These are phyloP conservation scores for Microctenopoma stevenorrisi DNA, from an alignment of 2,797 vertebrate genomes.

Conservation along the genomic window DNA sequence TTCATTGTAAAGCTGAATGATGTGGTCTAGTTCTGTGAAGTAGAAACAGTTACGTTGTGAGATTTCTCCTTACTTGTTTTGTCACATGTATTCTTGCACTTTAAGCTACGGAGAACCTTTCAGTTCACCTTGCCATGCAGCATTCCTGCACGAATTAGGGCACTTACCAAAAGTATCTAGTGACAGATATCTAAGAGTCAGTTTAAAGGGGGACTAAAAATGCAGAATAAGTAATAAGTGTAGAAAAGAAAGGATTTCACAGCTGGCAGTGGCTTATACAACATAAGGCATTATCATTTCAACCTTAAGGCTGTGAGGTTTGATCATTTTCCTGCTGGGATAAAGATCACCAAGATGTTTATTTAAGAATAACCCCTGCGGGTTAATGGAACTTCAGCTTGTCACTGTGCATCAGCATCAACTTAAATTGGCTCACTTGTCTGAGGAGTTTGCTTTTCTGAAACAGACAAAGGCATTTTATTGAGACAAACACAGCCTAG, in stretches of 20 bases:
- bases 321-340: slow-evolving; percentile 40
- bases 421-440: slow-evolving; percentile 4
- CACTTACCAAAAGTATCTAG: slow-evolving; percentile 19
- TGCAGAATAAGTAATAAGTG: slow-evolving; percentile 26
- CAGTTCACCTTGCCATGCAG: slow-evolving; percentile 1
- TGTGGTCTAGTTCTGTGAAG: background rate
- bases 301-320: slow-evolving; percentile 44
- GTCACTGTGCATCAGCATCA: slow-evolving; percentile 41
- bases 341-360: slow-evolving; percentile 48
- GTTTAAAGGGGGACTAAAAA: slow-evolving; percentile 10
- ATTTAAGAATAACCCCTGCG: slow-evolving; percentile 33
- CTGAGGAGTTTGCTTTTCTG: slow-evolving; percentile 10
- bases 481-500: background rate
- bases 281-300: slow-evolving; percentile 51
- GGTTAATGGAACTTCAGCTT: slow-evolving; percentile 32
- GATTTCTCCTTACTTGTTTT: slow-evolving; percentile 1
- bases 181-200: slow-evolving; percentile 25
- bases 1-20: background rate
- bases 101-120: slow-evolving; percentile 5
- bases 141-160: background rate
- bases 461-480: background rate
- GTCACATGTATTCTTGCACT: background rate
- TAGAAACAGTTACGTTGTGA: background rate
- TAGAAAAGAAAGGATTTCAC: slow-evolving; percentile 44
- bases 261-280: slow-evolving; percentile 35